These are phyloP conservation scores for Ctenicera cuprea DNA, from an alignment of 2,888 invertebrate species.

Conservation along the genomic window DNA sequence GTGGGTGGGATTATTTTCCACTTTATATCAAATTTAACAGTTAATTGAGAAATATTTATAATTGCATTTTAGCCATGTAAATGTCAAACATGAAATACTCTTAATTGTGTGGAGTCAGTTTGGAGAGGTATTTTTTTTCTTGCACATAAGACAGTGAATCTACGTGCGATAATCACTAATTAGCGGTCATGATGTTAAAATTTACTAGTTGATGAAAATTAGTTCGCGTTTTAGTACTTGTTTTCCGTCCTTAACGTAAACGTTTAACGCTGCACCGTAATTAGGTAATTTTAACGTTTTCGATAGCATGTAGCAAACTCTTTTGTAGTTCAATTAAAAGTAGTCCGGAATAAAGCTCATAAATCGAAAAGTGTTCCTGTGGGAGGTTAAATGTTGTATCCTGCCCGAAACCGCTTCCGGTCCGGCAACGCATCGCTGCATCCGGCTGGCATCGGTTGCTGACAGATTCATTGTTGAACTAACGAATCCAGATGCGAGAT, in stretches of 20 bases:
- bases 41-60: no score
- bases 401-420: slow-evolving; percentile 54
- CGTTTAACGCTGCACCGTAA: slow-evolving; percentile 8
- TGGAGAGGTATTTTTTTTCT: background rate
- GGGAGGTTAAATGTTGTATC: slow-evolving; percentile 55
- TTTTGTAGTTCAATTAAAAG: slow-evolving; percentile 46
- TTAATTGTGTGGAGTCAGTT: no score
- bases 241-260: background rate
- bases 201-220: background rate
- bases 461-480: slow-evolving; percentile 55
- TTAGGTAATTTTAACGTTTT: slow-evolving; percentile 23
- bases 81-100: no score
- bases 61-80: no score
- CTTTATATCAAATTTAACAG: no score
- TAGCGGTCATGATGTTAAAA: background rate
- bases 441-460: slow-evolving; percentile 53
- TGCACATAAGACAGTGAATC: slow-evolving; percentile 4
- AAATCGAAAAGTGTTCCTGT: slow-evolving; percentile 53
- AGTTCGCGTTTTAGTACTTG: background rate
- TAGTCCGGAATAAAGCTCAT: slow-evolving; percentile 45
- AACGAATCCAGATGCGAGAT: slow-evolving; percentile 53
- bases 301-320: slow-evolving; percentile 31
- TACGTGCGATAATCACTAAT: slow-evolving; percentile 19
- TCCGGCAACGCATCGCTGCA: slow-evolving; percentile 55
- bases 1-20: no score